Base-by-base conservation (phyloP, 2,888 invertebrate genomes). In the Troides aeacus region DNA sequence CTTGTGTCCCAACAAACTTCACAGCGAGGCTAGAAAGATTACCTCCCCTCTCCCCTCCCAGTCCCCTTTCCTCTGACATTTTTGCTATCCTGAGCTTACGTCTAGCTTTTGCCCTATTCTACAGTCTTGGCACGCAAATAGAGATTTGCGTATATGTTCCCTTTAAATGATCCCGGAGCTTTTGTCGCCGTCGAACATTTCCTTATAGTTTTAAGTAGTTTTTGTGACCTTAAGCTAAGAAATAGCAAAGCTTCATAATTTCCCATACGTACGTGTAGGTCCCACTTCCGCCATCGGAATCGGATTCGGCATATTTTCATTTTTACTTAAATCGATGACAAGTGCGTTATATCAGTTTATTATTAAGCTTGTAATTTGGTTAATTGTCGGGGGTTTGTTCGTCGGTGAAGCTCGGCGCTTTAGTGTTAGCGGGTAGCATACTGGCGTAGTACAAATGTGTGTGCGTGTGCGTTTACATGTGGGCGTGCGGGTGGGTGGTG, bases 361-460 rank as follows among this genome's bases (percentile, higher is more conserved):
- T 58, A 62, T 46, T 69, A 62, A 81, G 78, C 76, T 78, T 80
- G 82, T 79, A 76, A 77, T 79, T 81, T 76, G 76, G 76, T 79
- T 75, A 71, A 50, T 50, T 50, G 50, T 67, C 57, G 77, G 76
- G 83, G 87, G 82, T 82, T 79, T 84, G 88, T 83, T 81, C 81
- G 81, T 75, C 80, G 83, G 84, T 74, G 83, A 78, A 67, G 76
- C 77, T 81, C 76, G 76, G 74, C 72, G 75, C 72, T 74, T 76
- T 83, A 82, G 79, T 74, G 65, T 74, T 86, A 87, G 87, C 86
- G 86, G 87, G 86, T 86, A 86, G 86, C 86, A 86, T 88, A 88
- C 90, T 90, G 90, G 85, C 88, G 87, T 89, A 90, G 91, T 91
- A 90, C 90, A 91, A 91, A 90, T 88, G 87, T 84, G 75, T 56